Conservation (phyloP, 2,797 vertebrate genomes). For the Spinus olivaceus region DNA sequence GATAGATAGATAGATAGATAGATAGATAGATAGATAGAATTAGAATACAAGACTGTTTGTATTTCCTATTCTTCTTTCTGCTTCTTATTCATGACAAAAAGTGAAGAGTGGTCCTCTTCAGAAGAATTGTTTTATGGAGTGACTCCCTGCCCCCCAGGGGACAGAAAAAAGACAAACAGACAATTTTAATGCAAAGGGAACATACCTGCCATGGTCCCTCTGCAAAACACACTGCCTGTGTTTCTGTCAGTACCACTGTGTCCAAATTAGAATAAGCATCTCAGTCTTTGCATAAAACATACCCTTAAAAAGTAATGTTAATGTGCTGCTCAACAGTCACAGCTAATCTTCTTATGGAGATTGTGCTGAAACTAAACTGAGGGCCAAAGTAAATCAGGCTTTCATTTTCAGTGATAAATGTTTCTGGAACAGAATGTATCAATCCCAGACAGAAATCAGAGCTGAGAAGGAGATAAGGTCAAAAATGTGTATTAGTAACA, state of each 20-base stretch:
- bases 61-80: not conserved
- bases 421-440: conserved; percentile 61
- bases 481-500: conserved; percentile 44
- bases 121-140: not conserved
- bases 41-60: not conserved
- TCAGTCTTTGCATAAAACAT: conserved; percentile 50
- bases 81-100: not conserved
- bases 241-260: conserved; percentile 24
- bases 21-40: not conserved
- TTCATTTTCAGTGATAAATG: conserved; percentile 58
- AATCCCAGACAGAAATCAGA: conserved; percentile 55
- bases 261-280: conserved; percentile 44
- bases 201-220: not conserved
- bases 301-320: conserved; percentile 70
- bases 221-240: not conserved
- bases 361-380: conserved; percentile 33
- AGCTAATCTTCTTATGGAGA: conserved; percentile 53
- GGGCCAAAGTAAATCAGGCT: conserved; percentile 62
- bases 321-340: not conserved
- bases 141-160: not conserved
- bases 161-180: not conserved
- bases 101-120: not conserved
- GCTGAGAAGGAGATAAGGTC: conserved; percentile 46
- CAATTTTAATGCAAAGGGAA: not conserved
- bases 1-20: not conserved